phyloP scores from a whole-genome alignment of 2,113 vertebrate species.

The Steatornis caripensis region DNA sequence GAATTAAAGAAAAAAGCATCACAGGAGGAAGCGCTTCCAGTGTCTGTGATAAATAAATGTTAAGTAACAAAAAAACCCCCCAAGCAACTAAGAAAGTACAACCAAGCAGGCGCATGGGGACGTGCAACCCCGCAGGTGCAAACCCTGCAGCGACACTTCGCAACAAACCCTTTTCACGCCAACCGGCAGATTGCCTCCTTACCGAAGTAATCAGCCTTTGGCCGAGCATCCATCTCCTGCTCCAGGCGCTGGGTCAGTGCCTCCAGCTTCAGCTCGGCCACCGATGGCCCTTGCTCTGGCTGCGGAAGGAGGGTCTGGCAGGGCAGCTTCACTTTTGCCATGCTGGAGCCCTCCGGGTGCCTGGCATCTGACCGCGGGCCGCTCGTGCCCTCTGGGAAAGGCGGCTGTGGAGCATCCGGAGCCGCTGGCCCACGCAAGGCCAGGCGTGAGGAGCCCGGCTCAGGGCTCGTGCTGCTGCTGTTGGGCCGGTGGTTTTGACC shows the following conservation, averaged over 20 bases:
- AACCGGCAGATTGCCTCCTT: background rate
- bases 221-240: constrained; percentile 90
- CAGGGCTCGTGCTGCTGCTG: background rate
- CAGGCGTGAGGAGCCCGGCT: background rate
- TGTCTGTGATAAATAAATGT: background rate
- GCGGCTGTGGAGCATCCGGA: background rate
- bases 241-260: constrained; percentile 90
- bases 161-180: background rate
- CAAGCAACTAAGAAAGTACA: background rate
- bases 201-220: constrained; percentile 94
- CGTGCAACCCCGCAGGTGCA: background rate
- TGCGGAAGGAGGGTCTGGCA: constrained; percentile 75
- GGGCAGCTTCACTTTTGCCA: constrained; percentile 73
- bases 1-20: background rate
- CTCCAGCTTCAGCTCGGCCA: constrained; percentile 88
- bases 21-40: background rate
- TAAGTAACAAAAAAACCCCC: background rate
- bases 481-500: constrained; percentile 47
- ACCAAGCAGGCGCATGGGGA: background rate
- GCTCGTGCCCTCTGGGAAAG: constrained; percentile 5
- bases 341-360: constrained; percentile 46
- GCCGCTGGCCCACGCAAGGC: background rate
- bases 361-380: background rate
- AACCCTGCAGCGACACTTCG: background rate
- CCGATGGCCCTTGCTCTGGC: constrained; percentile 76